A percentile compares a stretch with the other conserved stretches of the same genome.
These are phyloP conservation scores for Drosophila suboccidentalis DNA, from an alignment of 2,888 invertebrate genomes.

Conservation along the genomic window DNA sequence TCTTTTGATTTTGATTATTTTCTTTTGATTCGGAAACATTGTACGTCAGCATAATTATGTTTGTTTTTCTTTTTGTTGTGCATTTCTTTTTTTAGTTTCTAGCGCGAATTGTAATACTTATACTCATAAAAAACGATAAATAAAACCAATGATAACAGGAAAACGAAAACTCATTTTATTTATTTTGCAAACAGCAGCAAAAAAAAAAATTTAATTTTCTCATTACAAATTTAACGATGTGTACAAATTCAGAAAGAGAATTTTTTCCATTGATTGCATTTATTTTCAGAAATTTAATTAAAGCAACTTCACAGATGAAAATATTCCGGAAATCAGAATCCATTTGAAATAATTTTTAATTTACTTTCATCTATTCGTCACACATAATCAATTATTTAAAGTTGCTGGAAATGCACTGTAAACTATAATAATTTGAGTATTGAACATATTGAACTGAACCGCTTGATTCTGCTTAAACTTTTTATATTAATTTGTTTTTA, in stretches of 20 bases:
- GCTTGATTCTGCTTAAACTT: too few relatives aligned
- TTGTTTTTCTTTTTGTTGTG: slow-evolving; percentile 18
- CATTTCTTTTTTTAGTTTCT: slow-evolving; percentile 55
- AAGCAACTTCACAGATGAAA: background rate
- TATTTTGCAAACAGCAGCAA: background rate
- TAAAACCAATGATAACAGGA: slow-evolving; percentile 63
- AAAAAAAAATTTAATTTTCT: background rate
- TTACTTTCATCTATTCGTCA: too few relatives aligned
- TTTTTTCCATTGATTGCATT: background rate
- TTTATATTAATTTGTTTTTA: too few relatives aligned
- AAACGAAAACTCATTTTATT: slow-evolving; percentile 16
- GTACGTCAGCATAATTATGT: slow-evolving; percentile 44
- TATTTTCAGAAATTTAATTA: background rate
- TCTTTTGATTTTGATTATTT: slow-evolving; percentile 11
- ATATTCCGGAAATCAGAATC: background rate
- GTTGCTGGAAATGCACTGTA: too few relatives aligned
- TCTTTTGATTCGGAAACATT: slow-evolving; percentile 6
- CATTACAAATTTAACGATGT: background rate
- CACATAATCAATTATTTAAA: too few relatives aligned
- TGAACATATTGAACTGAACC: too few relatives aligned
- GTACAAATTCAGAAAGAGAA: background rate
- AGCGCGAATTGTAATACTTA: slow-evolving; percentile 67
- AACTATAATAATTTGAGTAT: too few relatives aligned
- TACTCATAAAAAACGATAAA: slow-evolving; percentile 56
- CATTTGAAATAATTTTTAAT: background rate